These are phyloP conservation scores for Tridacna crocea DNA, from an alignment of 2,888 invertebrate species.

Conservation along the genomic window DNA sequence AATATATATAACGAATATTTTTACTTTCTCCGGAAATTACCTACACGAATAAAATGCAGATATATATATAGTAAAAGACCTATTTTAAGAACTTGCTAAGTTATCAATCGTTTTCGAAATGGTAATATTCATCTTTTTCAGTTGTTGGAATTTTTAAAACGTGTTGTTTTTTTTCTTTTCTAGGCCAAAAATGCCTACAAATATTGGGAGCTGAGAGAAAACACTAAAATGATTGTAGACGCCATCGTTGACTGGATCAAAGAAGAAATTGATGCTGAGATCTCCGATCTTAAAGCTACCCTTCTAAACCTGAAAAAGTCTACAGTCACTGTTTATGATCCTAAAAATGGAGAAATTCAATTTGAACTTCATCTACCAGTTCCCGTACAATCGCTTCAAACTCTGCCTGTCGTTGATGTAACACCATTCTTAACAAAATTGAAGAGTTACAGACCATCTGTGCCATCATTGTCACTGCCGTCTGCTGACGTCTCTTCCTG, in stretches of 20 bases:
- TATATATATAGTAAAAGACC: too few relatives aligned
- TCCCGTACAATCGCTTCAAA: constrained; percentile 57
- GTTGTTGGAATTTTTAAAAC: not conserved
- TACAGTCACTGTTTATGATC: constrained; percentile 60
- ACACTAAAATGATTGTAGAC: constrained; percentile 48
- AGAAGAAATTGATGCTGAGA: constrained; percentile 61
- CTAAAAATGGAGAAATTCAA: constrained; percentile 64
- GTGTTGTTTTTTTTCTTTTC: not conserved
- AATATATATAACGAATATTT: too few relatives aligned
- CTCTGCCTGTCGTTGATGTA: constrained; percentile 48
- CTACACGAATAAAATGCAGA: too few relatives aligned
- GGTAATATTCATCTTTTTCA: too few relatives aligned
- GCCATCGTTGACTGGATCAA: constrained; percentile 56
- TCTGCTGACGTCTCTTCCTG: constrained; percentile 89
- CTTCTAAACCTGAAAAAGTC: constrained; percentile 47
- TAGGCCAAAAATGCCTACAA: constrained; percentile 70
- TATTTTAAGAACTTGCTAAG: too few relatives aligned
- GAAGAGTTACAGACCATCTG: constrained; percentile 58
- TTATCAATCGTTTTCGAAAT: too few relatives aligned
- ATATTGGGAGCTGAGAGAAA: constrained; percentile 71
- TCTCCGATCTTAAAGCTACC: constrained; percentile 45
- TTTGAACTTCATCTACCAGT: constrained; percentile 63
- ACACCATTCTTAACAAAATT: constrained; percentile 51
- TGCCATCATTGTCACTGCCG: constrained; percentile 86
- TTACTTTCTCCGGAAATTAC: too few relatives aligned